These are phyloP conservation scores for Galeruca laticollis DNA, from an alignment of 2,888 invertebrate genomes.

Conservation along the genomic window DNA sequence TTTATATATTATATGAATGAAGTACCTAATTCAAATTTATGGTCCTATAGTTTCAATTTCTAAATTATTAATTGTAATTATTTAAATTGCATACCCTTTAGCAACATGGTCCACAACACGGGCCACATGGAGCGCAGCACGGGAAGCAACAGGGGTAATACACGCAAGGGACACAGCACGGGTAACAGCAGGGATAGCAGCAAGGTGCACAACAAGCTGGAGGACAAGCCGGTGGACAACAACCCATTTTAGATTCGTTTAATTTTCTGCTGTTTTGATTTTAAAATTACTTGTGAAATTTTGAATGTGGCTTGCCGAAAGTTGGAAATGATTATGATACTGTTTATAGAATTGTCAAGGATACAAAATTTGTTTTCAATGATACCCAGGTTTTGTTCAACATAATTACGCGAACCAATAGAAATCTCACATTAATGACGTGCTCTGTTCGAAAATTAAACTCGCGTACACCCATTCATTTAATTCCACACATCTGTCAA, in stretches of 20 bases:
- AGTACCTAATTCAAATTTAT: too few relatives aligned
- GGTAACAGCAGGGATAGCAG: constrained; percentile 50
- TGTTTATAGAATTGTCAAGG: not conserved
- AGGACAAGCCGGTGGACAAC: constrained; percentile 41
- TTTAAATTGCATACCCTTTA: not conserved
- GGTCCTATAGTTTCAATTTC: too few relatives aligned
- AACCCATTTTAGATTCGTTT: constrained; percentile 13
- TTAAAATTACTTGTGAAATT: constrained; percentile 10
- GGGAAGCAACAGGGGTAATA: constrained; percentile 49
- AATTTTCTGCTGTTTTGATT: not conserved
- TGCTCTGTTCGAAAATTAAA: not conserved
- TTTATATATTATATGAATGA: too few relatives aligned
- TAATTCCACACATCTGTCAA: too few relatives aligned
- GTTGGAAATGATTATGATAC: not conserved
- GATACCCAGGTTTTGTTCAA: not conserved
- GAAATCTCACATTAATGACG: not conserved
- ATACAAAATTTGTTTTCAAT: not conserved
- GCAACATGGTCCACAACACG: constrained; percentile 45
- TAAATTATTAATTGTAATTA: too few relatives aligned
- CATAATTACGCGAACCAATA: not conserved
- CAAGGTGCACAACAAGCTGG: constrained; percentile 40
- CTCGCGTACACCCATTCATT: not conserved
- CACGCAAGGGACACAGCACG: constrained; percentile 49
- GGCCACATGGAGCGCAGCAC: constrained; percentile 48
- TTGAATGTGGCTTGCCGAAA: constrained; percentile 5